A percentile compares a stretch with the other conserved stretches of the same genome.
These are phyloP conservation scores for Octodon degus DNA, from an alignment of 2,113 vertebrate genomes.

Conservation along the genomic window DNA sequence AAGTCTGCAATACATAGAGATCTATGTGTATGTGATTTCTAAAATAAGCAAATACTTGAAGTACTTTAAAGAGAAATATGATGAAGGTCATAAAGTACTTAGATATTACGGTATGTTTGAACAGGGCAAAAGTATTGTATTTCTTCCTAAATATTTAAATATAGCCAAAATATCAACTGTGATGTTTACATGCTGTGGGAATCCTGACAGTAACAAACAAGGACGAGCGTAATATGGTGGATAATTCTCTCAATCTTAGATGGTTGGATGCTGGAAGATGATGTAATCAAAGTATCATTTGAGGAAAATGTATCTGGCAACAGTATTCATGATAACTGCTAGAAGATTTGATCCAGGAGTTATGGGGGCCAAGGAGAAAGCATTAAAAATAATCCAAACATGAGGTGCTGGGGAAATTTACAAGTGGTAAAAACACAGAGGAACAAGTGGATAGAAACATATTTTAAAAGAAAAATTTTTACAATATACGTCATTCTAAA, in stretches of 20 bases:
- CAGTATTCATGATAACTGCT: background rate
- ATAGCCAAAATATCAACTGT: background rate
- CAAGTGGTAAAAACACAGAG: background rate
- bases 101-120: slow-evolving; percentile 17
- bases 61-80: slow-evolving; percentile 22
- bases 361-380: background rate
- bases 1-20: background rate
- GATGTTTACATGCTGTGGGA: slow-evolving; percentile 13
- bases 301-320: slow-evolving; percentile 12
- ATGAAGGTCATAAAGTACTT: slow-evolving; percentile 8
- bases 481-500: background rate
- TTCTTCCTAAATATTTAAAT: slow-evolving; percentile 70
- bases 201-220: slow-evolving; percentile 10
- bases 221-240: background rate
- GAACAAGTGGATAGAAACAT: background rate
- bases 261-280: background rate
- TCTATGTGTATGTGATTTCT: background rate
- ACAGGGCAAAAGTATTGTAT: slow-evolving; percentile 10
- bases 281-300: background rate
- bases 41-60: slow-evolving; percentile 36
- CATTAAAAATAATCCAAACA: background rate
- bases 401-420: background rate
- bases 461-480: slow-evolving; percentile 8
- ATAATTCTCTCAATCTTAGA: background rate
- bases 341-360: background rate